phyloP scores from a whole-genome alignment of 2,113 vertebrate species.

The Grus americana region DNA sequence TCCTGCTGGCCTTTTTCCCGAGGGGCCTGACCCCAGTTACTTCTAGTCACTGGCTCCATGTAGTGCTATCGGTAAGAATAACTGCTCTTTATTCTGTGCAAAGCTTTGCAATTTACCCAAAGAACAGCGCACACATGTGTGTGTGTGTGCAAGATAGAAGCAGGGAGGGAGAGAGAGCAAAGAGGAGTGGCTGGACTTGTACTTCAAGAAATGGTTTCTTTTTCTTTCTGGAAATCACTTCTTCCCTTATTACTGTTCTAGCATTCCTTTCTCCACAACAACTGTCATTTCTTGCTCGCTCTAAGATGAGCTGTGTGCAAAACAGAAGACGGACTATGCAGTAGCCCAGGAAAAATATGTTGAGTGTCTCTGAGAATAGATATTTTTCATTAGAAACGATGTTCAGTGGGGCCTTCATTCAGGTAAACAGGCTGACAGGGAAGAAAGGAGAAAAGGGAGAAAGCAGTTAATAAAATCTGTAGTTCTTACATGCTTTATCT shows the following conservation, averaged over 20 bases:
- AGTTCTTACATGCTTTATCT: not conserved
- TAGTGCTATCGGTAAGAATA: constrained; percentile 43
- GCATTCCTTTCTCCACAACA: not conserved
- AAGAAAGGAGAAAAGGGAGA: not conserved
- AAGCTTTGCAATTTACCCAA: not conserved
- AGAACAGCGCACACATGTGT: not conserved
- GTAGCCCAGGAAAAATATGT: not conserved
- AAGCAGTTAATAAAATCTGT: not conserved
- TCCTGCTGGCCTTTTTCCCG: constrained; percentile 19
- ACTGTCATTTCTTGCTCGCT: not conserved
- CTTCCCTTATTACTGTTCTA: not conserved
- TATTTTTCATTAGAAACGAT: not conserved
- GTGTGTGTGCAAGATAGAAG: not conserved
- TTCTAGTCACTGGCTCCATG: constrained; percentile 36
- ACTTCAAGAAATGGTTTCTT: not conserved
- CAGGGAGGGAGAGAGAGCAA: not conserved
- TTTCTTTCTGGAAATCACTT: not conserved
- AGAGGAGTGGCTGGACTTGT: not conserved
- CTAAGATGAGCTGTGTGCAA: not conserved
- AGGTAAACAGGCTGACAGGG: not conserved
- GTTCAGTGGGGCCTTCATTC: not conserved
- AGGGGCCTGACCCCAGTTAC: constrained; percentile 8
- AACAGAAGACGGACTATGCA: not conserved
- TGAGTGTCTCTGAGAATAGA: not conserved
- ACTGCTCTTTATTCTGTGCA: not conserved